These are phyloP conservation scores for Sternarchorhynchus goeldii DNA, from an alignment of 2,797 vertebrate species.

Conservation along the genomic window DNA sequence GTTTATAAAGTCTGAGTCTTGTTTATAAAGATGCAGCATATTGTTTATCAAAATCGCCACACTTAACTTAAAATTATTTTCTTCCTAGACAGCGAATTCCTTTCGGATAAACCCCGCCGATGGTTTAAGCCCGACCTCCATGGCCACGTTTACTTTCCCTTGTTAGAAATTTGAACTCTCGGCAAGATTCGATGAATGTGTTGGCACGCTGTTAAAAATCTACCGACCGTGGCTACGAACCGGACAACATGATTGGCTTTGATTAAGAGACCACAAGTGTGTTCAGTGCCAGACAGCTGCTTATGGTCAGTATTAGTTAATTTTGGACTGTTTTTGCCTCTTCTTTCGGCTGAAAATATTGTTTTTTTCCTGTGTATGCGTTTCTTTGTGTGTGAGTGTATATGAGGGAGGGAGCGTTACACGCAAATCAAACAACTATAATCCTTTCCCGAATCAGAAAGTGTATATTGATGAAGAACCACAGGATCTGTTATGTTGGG, in stretches of 20 bases:
- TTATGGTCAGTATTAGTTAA: slow-evolving; percentile 33
- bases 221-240: background rate
- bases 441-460: background rate
- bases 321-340: background rate
- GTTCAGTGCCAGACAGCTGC: slow-evolving; percentile 28
- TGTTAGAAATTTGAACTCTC: background rate
- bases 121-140: slow-evolving; percentile 42
- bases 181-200: background rate
- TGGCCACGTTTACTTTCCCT: slow-evolving; percentile 39
- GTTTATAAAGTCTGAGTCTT: background rate
- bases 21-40: background rate
- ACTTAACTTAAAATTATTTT: background rate
- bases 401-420: background rate
- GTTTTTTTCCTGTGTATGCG: background rate
- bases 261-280: background rate
- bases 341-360: background rate
- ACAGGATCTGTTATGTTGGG: background rate
- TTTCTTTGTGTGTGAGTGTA: slow-evolving; percentile 9
- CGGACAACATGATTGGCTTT: background rate
- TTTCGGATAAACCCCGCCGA: background rate
- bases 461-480: background rate
- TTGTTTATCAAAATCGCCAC: background rate
- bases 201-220: background rate
- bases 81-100: background rate
- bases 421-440: background rate